Evolutionary conservation across 1,140 invertebrate genomes (phyloP), one percentile per base, ranked within the genome.

Genomic region (Stegodyphus dumicola): DNA sequence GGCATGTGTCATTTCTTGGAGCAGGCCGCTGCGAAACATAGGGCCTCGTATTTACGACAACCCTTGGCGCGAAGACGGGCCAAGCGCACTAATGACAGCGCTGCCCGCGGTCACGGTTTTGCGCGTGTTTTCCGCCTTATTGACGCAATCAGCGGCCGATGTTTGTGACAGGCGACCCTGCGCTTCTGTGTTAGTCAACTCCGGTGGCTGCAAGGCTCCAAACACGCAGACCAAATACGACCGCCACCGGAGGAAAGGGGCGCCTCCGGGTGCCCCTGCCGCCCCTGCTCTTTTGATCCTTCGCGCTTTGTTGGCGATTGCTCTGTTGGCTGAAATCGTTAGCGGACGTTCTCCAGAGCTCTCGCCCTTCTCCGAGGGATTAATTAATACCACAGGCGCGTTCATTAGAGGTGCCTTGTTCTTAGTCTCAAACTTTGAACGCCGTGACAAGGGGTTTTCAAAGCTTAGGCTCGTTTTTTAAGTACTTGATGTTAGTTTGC

Each of bases 321-420:
- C 33, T 33, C 33, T 33, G 33, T 33, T 33, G 33, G 33, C 33
- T 33, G 33, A 33, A 33, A 33, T 33, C 33, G 33, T 33, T 33
- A 33, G 33, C 33, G 33, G 33, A 33, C 33, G 33, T 33, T 33
- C 33, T 33, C 33, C 33, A 33, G 33, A 33, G 33, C 33, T 60
- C 9, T 60, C 56, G 56, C 9, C 5, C 65, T 18, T 67, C 17
- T 67, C 1, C 65, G 13, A 67, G 65, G 15, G 53, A 81, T 81
- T 81, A 81, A 81, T 81, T 81, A 81, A 81, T 81, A 81, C 79
- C 79, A 81, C 79, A 81, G 79, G 79, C 79, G 70, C 79, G 79
- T 74, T 81, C 79, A 81, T 81, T 81, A 81, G 51, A 66, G 18
- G 56, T 33, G 33, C 33, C 33, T 33, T 33, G 33, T 33, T 33